These are phyloP conservation scores for Pissodes strobi DNA, from an alignment of 1,140 invertebrate species.

Conservation along the genomic window DNA sequence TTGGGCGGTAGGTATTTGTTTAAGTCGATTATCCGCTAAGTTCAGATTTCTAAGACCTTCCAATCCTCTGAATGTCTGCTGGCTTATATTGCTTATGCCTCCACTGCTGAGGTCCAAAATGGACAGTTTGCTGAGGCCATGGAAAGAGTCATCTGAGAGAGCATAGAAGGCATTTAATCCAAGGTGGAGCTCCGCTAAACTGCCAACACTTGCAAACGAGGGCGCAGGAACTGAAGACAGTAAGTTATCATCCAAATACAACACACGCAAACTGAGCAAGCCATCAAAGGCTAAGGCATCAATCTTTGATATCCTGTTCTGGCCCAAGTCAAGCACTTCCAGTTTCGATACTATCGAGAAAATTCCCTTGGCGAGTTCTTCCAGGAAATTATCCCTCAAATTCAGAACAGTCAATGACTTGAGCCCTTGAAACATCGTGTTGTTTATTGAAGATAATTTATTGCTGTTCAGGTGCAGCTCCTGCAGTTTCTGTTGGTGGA, in stretches of 20 bases:
- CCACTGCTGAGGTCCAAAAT: slow-evolving; percentile 80
- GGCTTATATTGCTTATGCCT: slow-evolving; percentile 75
- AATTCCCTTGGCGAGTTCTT: slow-evolving; percentile 72
- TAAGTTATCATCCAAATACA: slow-evolving; percentile 86
- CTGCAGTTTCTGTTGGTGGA: slow-evolving; percentile 75
- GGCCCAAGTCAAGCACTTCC: slow-evolving; percentile 83
- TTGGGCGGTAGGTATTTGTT: slow-evolving; percentile 73
- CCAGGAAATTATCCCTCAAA: slow-evolving; percentile 79
- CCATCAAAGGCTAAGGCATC: slow-evolving; percentile 79
- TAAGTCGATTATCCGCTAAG: slow-evolving; percentile 77
- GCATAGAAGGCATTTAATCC: slow-evolving; percentile 78
- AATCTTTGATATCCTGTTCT: slow-evolving; percentile 82
- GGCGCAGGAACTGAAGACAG: slow-evolving; percentile 73
- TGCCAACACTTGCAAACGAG: slow-evolving; percentile 71
- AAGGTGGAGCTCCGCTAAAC: slow-evolving; percentile 79
- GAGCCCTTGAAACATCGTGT: slow-evolving; percentile 78
- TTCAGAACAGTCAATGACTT: slow-evolving; percentile 77
- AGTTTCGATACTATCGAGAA: slow-evolving; percentile 76
- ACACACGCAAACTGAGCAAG: slow-evolving; percentile 72
- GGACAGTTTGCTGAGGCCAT: slow-evolving; percentile 73
- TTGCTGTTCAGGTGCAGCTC: slow-evolving; percentile 84
- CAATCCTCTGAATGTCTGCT: slow-evolving; percentile 75
- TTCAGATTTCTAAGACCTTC: slow-evolving; percentile 73
- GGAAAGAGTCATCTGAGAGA: slow-evolving; percentile 74
- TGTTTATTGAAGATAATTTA: slow-evolving; percentile 77